Percentiles rank a stretch among this genome's conserved stretches.
Evolutionary conservation across 1,140 invertebrate species (phyloP).

Genomic region (Zelostemma sp.): DNA sequence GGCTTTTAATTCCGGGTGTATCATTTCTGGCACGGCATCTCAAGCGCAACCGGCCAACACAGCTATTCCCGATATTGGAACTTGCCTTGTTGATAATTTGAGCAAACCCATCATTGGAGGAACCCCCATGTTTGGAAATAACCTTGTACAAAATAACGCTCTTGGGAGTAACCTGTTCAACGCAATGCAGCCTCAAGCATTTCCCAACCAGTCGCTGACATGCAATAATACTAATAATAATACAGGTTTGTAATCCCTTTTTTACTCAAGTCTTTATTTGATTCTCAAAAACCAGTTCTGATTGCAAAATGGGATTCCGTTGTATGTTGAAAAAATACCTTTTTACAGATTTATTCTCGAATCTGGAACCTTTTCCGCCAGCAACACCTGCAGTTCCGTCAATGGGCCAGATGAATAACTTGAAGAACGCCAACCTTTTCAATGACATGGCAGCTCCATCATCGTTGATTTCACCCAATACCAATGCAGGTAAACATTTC

Average conservation of each 20-base stretch:
- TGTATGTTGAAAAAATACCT: too few species aligned
- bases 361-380: slow-evolving; percentile 68
- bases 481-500: slow-evolving; percentile 63
- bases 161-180: slow-evolving; percentile 56
- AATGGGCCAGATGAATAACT: slow-evolving; percentile 47
- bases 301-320: too few species aligned
- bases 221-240: slow-evolving; percentile 59
- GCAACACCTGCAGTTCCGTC: slow-evolving; percentile 51
- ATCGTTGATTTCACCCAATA: slow-evolving; percentile 19
- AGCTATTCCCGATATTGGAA: slow-evolving; percentile 51
- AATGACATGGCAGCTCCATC: slow-evolving; percentile 33
- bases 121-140: slow-evolving; percentile 30
- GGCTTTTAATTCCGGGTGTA: slow-evolving; percentile 72
- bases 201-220: slow-evolving; percentile 43
- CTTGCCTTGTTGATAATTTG: slow-evolving; percentile 50
- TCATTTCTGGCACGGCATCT: slow-evolving; percentile 35
- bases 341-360: slow-evolving; percentile 73
- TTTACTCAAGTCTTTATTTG: background rate
- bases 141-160: slow-evolving; percentile 34
- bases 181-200: slow-evolving; percentile 45
- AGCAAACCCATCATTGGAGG: slow-evolving; percentile 34
- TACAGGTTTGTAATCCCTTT: slow-evolving; percentile 43
- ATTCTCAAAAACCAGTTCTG: too few species aligned
- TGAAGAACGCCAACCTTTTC: slow-evolving; percentile 62
- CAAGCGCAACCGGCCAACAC: slow-evolving; percentile 47